Evolutionary conservation across 1,140 invertebrate genomes (phyloP).

Genomic region (Meloidogyne chitwoodi): DNA sequence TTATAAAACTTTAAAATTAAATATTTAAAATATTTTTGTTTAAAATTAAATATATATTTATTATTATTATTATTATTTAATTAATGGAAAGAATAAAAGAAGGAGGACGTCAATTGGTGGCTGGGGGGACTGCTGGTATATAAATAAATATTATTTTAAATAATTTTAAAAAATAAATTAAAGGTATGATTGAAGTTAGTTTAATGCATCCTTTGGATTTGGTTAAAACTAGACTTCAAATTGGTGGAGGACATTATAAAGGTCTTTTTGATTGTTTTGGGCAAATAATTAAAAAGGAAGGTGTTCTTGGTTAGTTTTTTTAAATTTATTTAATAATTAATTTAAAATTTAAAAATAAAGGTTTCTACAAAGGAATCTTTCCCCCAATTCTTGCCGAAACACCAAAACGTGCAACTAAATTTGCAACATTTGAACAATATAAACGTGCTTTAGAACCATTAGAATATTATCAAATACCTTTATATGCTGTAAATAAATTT

Average conservation of each 20-base stretch:
- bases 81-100: slow-evolving; percentile 56
- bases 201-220: slow-evolving; percentile 91
- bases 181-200: slow-evolving; percentile 80
- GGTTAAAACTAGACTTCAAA: slow-evolving; percentile 80
- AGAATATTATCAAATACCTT: slow-evolving; percentile 16
- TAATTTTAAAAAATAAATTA: slow-evolving; percentile 15
- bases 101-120: slow-evolving; percentile 76
- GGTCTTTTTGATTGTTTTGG: slow-evolving; percentile 79
- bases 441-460: slow-evolving; percentile 73
- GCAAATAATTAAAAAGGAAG: slow-evolving; percentile 82
- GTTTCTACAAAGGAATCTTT: slow-evolving; percentile 79
- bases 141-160: slow-evolving; percentile 3
- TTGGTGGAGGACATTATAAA: slow-evolving; percentile 72
- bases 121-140: slow-evolving; percentile 78
- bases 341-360: slow-evolving; percentile 24
- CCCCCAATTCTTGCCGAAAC: slow-evolving; percentile 88
- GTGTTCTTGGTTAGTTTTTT: slow-evolving; percentile 50
- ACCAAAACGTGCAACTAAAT: slow-evolving; percentile 86
- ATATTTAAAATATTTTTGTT: neutral
- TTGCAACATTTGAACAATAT: slow-evolving; percentile 86
- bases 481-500: slow-evolving; percentile 37
- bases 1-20: no score
- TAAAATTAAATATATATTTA: neutral
- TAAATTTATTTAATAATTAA: neutral
- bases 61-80: neutral